Base-by-base conservation (phyloP, 2,888 invertebrate genomes). In the Gymnocheta viridis region DNA sequence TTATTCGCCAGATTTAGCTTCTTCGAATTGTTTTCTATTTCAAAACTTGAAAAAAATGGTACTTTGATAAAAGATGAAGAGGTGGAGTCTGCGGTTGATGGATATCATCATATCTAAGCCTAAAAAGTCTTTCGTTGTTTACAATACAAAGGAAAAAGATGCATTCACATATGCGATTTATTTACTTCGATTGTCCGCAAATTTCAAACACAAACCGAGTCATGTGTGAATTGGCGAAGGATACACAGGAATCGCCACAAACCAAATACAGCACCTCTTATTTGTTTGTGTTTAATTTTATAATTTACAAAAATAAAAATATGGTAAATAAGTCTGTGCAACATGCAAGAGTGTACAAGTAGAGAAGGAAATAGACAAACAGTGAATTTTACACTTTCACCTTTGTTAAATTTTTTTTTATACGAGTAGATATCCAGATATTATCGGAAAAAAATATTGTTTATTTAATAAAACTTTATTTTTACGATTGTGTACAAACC, bases 391-490 rank as follows among this genome's bases (percentile, higher is more conserved):
- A 67, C 29, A 74, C 49, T 74, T 73, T 73, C 17, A 80, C 72
- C 64, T 72, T 67, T 67, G 29, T 14, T 35, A 51, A 51, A 41
- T 32, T 74, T 54, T 29, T 22, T 35, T 62, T 35, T 41, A 19
- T 35, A 19, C 12, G 12, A 12, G 24, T 41, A n/a, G 24, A 41
- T 7, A n/a, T n/a, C n/a, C n/a, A 73, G 67, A 74, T 54, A 44
- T 60, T 41, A 80, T 67, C 73, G 38, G 38, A 58, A 38, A 56
- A 80, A 73, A 66, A 41, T 49, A 66, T 27, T 66, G 56, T 73
- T 66, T 80, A 17, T 79, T 58, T 27, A 69, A 67, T 60, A 69
- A 78, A 78, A 70, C 17, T 70, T 66, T 66, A 32, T 47, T 56
- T 76, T 56, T 29, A 12, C 29, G 35, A 17, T 60, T 69, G 22